Percentiles rank a stretch among this genome's conserved stretches.
phyloP scores from a whole-genome alignment of 2,888 invertebrate species.

The Cryptosula pallasiana region DNA sequence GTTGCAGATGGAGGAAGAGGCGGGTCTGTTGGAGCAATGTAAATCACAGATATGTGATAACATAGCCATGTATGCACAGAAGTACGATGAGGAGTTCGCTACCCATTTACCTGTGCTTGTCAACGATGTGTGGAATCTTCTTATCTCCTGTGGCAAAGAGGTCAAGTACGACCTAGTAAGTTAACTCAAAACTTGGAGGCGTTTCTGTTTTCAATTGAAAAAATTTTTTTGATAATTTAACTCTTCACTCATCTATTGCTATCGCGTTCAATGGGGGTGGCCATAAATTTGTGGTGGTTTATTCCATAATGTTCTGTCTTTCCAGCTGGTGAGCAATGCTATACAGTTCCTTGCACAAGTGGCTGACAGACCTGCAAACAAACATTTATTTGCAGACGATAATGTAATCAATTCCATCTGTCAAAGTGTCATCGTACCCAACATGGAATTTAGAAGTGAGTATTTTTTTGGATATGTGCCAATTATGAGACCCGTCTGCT shows the following conservation, averaged over 20 bases:
- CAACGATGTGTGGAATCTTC: conserved; percentile 84
- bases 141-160: conserved; percentile 76
- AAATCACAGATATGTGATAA: conserved; percentile 96
- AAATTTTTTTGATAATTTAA: no score
- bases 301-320: no score
- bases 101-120: conserved; percentile 85
- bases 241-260: no score
- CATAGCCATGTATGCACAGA: conserved; percentile 84
- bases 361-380: conserved; percentile 82
- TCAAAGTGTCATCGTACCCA: conserved; percentile 97
- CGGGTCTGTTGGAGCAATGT: conserved; percentile 81
- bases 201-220: no score
- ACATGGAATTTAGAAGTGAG: conserved; percentile 87
- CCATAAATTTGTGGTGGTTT: no score
- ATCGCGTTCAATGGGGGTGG: no score
- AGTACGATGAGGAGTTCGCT: conserved; percentile 95
- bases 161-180: conserved; percentile 84
- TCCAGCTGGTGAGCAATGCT: conserved; percentile 88
- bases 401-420: conserved; percentile 83
- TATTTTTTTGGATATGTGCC: no score
- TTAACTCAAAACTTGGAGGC: no score
- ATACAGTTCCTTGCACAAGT: conserved; percentile 90
- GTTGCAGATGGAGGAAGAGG: conserved; percentile 71
- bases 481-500: no score
- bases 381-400: conserved; percentile 80